These are phyloP conservation scores for Pampusana beccarii DNA, from an alignment of 2,113 vertebrate species.

Conservation along the genomic window DNA sequence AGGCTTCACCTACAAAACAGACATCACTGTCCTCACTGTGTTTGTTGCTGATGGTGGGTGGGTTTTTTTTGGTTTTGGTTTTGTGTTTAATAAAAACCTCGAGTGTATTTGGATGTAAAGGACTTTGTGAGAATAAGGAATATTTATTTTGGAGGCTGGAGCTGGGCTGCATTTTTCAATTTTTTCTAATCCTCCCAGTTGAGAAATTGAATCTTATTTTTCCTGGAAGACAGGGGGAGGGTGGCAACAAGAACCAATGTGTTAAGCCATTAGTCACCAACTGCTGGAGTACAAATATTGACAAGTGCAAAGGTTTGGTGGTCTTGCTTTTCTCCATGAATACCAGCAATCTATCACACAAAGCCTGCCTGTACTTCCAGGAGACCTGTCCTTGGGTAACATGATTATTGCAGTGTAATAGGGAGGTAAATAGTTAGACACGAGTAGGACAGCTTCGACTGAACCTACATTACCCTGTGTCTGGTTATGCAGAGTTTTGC, in stretches of 20 bases:
- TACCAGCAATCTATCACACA: conserved; percentile 21
- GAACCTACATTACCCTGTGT: not conserved
- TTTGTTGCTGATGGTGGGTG: not conserved
- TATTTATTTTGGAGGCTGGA: conserved; percentile 33
- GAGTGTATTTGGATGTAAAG: not conserved
- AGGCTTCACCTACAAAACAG: not conserved
- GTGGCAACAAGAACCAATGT: conserved; percentile 38
- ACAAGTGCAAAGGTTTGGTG: conserved; percentile 63
- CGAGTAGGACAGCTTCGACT: not conserved
- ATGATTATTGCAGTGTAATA: not conserved
- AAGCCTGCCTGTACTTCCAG: conserved; percentile 1
- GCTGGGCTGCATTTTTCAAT: not conserved
- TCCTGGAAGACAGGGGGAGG: conserved; percentile 53
- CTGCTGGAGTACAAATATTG: conserved; percentile 62
- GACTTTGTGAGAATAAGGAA: not conserved
- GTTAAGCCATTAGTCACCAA: conserved; percentile 42
- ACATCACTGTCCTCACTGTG: not conserved
- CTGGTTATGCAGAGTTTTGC: not conserved
- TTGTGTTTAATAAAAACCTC: not conserved
- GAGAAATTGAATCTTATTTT: conserved; percentile 50
- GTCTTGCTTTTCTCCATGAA: conserved; percentile 49
- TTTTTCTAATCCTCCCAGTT: not conserved
- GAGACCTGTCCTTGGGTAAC: not conserved
- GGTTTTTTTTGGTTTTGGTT: not conserved
- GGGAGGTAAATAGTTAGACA: not conserved